Evolutionary conservation across 2,113 vertebrate genomes (phyloP), one percentile per base, ranked within the genome.

Genomic region (Pipra filicauda): DNA sequence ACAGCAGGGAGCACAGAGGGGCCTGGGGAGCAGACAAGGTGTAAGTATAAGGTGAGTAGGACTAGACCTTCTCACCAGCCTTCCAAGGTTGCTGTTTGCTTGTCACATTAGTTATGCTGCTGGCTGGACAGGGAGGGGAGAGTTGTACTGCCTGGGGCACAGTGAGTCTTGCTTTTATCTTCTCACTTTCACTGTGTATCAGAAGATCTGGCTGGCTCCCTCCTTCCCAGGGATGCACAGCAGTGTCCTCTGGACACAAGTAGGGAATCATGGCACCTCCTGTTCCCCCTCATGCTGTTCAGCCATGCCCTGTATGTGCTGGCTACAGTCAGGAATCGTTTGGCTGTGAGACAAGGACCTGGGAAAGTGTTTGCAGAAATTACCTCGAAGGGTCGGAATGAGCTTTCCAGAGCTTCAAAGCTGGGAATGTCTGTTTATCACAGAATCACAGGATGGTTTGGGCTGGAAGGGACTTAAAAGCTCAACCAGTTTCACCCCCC

Each of bases 71-170:
- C 74, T 75, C 78, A 39, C 11, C 85, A 89, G 59, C 65, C 46
- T 21, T 12, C 24, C 46, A 57, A 76, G 71, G 23, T 21, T 64
- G 58, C 48, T 83, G 37, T 62, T 66, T 66, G 46, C 70, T 66
- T 62, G 37, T 85, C 83, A 78, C 75, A n/a, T 62, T 9, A n/a
- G 67, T 49, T 67, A 44, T 37, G 66, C 94, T 91, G 79, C 87
- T 4, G 52, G 75, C 83, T 24, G 52, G 66, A 49, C 48, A 57
- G 46, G 43, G 71, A 58, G 39, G 44, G 76, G 24, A 61, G 59
- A 51, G 8, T 35, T 91, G 83, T 54, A 27, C 31, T 54, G 52
- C 87, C 79, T 75, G 87, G 27, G 58, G 44, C 84, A 59, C 26
- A 0, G 11, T 49, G 72, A 33, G 44, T 24, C 54, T 37, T 51